Percentiles rank a stretch among this genome's conserved stretches.
These are phyloP conservation scores for Eledona agricola DNA, from an alignment of 2,888 invertebrate species.

Conservation along the genomic window DNA sequence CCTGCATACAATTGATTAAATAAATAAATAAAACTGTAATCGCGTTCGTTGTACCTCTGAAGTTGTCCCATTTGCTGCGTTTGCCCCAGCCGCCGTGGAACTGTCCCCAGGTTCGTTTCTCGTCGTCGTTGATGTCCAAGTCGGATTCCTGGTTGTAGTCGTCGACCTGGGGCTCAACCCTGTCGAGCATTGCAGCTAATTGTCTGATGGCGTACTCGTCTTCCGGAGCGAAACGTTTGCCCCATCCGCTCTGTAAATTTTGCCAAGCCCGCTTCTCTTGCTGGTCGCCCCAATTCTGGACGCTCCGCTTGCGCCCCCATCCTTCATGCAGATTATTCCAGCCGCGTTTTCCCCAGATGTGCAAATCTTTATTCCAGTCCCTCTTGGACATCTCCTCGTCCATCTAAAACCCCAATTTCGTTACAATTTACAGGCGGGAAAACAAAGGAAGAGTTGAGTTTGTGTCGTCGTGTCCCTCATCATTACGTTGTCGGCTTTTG, in stretches of 20 bases:
- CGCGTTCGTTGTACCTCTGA: constrained; percentile 61
- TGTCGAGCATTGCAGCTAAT: constrained; percentile 52
- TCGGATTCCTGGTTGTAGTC: constrained; percentile 48
- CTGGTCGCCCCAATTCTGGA: constrained; percentile 44
- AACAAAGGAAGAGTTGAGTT: constrained; percentile 18
- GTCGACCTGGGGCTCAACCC: constrained; percentile 41
- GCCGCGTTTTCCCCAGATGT: constrained; percentile 68
- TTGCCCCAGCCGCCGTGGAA: constrained; percentile 80
- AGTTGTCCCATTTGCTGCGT: constrained; percentile 70
- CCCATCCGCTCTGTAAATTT: constrained; percentile 62
- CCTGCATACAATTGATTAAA: constrained; percentile 63
- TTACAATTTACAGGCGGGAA: no score
- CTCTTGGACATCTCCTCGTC: constrained; percentile 69
- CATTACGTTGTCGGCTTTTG: constrained; percentile 32
- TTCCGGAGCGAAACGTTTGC: constrained; percentile 59
- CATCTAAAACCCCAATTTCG: constrained; percentile 53
- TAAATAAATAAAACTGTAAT: neutral
- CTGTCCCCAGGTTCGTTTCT: constrained; percentile 75
- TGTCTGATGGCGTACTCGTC: constrained; percentile 55
- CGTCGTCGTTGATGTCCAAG: constrained; percentile 54
- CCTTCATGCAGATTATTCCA: constrained; percentile 69
- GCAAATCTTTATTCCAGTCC: constrained; percentile 69
- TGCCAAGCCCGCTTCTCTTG: constrained; percentile 70
- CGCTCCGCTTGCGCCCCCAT: constrained; percentile 66
- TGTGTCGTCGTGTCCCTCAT: constrained; percentile 20